Conservation (phyloP, 2,797 vertebrate genomes). For the Argentina silus region DNA sequence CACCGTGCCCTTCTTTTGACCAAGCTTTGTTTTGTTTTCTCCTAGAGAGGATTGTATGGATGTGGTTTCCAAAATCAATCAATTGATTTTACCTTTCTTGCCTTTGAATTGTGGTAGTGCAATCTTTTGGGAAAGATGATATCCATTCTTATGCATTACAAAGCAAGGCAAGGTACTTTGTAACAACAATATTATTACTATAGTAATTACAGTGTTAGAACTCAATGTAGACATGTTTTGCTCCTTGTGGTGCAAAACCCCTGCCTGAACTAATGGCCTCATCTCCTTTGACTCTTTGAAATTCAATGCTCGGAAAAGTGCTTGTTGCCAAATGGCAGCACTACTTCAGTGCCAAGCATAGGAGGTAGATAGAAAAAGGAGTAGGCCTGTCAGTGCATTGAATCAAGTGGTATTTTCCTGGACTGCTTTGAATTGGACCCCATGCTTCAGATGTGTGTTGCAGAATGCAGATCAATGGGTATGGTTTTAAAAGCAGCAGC, state of each 20-base stretch:
- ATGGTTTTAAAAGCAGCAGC: constrained; percentile 32
- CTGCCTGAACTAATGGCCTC: neutral
- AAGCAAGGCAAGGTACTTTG: too few species aligned
- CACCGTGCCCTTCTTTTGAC: too few species aligned
- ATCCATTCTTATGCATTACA: too few species aligned
- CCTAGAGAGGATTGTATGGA: neutral
- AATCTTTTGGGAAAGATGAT: too few species aligned
- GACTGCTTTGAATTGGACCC: constrained; percentile 18
- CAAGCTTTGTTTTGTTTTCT: neutral
- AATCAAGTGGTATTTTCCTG: neutral
- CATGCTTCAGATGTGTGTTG: constrained; percentile 10
- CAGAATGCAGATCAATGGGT: constrained; percentile 13
- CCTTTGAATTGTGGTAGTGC: too few species aligned
- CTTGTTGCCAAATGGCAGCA: neutral
- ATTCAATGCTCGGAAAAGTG: neutral
- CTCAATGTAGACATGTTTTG: too few species aligned
- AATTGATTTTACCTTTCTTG: too few species aligned
- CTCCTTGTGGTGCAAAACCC: too few species aligned
- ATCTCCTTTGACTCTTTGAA: neutral
- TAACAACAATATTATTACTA: too few species aligned
- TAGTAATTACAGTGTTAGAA: too few species aligned
- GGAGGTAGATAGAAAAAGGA: neutral
- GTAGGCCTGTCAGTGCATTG: neutral
- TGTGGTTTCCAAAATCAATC: too few species aligned
- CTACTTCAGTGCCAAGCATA: neutral